A percentile compares a stretch with the other conserved stretches of the same genome.
These are phyloP conservation scores for Sepiola atlantica DNA, from an alignment of 2,888 invertebrate genomes.

Conservation along the genomic window DNA sequence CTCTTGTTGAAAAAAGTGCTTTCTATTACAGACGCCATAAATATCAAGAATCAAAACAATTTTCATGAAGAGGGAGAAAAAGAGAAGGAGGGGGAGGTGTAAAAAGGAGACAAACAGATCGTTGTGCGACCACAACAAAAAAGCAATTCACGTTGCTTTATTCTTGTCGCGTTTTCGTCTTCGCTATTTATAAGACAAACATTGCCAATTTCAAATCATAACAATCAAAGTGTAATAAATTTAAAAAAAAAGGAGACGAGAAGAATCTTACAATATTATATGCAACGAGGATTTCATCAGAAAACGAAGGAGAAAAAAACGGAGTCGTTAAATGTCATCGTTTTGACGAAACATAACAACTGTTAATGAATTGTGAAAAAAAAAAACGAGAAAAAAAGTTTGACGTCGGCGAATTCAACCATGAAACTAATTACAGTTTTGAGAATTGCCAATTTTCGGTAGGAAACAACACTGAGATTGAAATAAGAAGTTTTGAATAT, in stretches of 20 bases:
- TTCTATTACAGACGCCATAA: neutral
- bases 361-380: neutral
- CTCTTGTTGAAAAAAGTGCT: neutral
- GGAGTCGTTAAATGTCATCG: neutral
- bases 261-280: neutral
- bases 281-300: neutral
- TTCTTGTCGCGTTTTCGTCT: neutral
- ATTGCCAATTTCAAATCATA: neutral
- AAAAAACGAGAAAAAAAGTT: neutral
- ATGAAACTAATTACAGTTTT: slow-evolving; percentile 8
- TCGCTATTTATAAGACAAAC: neutral
- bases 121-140: neutral
- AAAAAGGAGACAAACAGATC: neutral
- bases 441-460: neutral
- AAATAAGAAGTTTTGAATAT: too few relatives aligned
- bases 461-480: neutral
- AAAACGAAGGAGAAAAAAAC: neutral
- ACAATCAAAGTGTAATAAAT: neutral
- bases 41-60: neutral
- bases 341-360: neutral
- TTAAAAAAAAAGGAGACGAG: too few relatives aligned
- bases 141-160: too few relatives aligned
- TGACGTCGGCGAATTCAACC: neutral
- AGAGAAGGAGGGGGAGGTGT: neutral
- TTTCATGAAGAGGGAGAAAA: neutral